These are phyloP conservation scores for Tetropium fuscum DNA, from an alignment of 2,888 invertebrate genomes.

Conservation along the genomic window DNA sequence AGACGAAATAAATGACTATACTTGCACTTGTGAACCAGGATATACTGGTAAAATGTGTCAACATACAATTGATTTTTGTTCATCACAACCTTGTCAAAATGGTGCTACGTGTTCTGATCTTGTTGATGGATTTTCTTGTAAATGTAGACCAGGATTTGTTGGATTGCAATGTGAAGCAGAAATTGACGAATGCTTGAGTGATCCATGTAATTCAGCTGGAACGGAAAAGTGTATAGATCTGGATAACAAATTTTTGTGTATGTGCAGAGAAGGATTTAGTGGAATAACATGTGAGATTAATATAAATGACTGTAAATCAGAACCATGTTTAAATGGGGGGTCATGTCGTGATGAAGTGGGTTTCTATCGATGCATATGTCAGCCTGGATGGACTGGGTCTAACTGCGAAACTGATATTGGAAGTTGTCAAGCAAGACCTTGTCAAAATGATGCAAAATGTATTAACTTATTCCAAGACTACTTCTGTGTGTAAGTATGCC, in stretches of 20 bases:
- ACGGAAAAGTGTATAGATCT: conserved; percentile 91
- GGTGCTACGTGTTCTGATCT: conserved; percentile 90
- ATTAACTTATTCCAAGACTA: conserved; percentile 93
- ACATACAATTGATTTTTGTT: conserved; percentile 85
- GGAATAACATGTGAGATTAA: conserved; percentile 88
- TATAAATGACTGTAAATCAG: conserved; percentile 87
- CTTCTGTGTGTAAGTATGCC: conserved; percentile 87
- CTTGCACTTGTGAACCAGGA: conserved; percentile 93
- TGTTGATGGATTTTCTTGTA: conserved; percentile 91
- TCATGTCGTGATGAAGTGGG: conserved; percentile 89
- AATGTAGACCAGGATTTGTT: conserved; percentile 92
- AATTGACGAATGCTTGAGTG: conserved; percentile 91
- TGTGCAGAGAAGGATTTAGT: conserved; percentile 89
- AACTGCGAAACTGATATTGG: conserved; percentile 91
- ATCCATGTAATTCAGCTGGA: conserved; percentile 91
- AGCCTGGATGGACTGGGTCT: conserved; percentile 87
- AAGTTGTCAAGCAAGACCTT: conserved; percentile 86
- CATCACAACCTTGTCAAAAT: conserved; percentile 90
- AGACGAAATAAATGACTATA: conserved; percentile 86
- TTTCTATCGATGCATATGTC: conserved; percentile 84
- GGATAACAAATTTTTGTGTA: conserved; percentile 88
- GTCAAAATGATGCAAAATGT: conserved; percentile 92
- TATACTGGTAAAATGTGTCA: conserved; percentile 95
- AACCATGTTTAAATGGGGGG: conserved; percentile 91
- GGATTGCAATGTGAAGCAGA: conserved; percentile 95